Percentiles rank a stretch among this genome's conserved stretches.
Conservation (phyloP, 2,113 vertebrate genomes). For the Eretmodus cyanostictus region DNA sequence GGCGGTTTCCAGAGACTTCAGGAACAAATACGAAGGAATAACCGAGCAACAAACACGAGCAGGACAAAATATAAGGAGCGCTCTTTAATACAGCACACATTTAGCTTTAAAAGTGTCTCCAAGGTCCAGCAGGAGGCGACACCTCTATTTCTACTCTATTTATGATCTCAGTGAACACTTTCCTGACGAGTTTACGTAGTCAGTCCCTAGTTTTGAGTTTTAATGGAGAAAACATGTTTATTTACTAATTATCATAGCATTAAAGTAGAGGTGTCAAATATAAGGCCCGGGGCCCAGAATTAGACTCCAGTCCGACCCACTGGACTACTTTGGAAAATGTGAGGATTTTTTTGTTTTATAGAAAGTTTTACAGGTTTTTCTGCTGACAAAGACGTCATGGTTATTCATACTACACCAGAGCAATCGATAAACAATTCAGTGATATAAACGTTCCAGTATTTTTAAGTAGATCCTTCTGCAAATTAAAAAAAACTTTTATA, state of each 20-base stretch:
- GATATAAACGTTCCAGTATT: neutral
- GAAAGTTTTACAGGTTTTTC: neutral
- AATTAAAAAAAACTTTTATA: neutral
- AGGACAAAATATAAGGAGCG: neutral
- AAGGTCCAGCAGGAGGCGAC: neutral
- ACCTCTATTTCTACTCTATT: neutral
- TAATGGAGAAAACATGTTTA: neutral
- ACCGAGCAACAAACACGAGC: neutral
- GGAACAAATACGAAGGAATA: neutral
- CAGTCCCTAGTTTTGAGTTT: neutral
- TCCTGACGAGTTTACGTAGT: neutral
- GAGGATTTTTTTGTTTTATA: neutral
- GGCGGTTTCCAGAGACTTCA: neutral
- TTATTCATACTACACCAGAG: neutral
- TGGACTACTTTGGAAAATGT: neutral
- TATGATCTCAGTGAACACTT: neutral
- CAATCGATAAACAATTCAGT: neutral
- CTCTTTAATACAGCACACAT: neutral
- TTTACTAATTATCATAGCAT: neutral
- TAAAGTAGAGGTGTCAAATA: neutral
- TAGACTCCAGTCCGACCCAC: neutral
- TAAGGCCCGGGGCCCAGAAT: neutral
- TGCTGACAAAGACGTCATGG: neutral
- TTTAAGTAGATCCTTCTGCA: neutral
- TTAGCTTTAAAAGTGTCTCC: neutral